Percentiles rank a stretch among this genome's conserved stretches.
Conservation (phyloP, 2,797 vertebrate species). For the Stomatorhinus walkeri region DNA sequence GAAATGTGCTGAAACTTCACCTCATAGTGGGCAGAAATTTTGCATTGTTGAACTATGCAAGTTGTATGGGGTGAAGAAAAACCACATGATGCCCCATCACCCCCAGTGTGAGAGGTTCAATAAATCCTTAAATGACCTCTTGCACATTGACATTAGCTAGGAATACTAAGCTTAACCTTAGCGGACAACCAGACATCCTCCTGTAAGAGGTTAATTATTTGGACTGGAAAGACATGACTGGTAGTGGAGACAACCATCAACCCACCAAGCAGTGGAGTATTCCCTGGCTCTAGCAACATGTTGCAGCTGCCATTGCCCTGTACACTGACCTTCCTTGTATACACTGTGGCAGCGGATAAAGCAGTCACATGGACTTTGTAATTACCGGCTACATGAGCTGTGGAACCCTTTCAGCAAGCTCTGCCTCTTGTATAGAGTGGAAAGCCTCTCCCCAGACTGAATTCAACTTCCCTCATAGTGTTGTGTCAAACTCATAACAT, state of each 20-base stretch:
- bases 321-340: not conserved
- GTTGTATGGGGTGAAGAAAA: not conserved
- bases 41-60: not conserved
- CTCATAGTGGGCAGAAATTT: not conserved
- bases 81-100: not conserved
- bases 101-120: not conserved
- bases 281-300: not conserved
- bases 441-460: too few species aligned
- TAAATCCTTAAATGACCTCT: not conserved
- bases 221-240: not conserved
- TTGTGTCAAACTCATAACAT: not conserved
- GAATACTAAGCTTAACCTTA: not conserved
- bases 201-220: not conserved
- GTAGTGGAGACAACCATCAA: not conserved
- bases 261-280: not conserved
- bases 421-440: too few species aligned
- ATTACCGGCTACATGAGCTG: not conserved
- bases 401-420: too few species aligned
- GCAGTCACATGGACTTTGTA: not conserved
- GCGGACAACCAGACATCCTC: not conserved
- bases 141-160: not conserved
- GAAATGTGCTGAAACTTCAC: not conserved
- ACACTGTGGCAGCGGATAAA: not conserved
- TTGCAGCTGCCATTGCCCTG: not conserved
- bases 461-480: too few species aligned